Percentiles rank a stretch among this genome's conserved stretches.
Evolutionary conservation across 2,888 invertebrate species (phyloP).

Genomic region (Microctonus brassicae): DNA sequence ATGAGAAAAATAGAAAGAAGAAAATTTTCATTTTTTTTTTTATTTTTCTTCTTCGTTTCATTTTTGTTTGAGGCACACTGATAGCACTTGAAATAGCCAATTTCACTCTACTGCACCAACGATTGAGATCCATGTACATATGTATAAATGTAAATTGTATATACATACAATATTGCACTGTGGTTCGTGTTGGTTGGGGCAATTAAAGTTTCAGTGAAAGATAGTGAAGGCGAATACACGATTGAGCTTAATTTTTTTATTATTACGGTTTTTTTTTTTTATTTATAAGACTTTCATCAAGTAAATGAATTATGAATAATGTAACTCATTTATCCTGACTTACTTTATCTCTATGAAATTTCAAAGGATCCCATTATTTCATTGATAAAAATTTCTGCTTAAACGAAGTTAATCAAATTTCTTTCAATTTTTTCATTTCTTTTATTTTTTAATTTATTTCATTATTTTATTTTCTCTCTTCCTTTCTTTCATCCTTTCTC

Average conservation of each 20-base stretch:
- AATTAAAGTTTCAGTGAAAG: slow-evolving; percentile 8
- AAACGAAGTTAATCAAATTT: background rate
- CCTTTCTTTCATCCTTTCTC: background rate
- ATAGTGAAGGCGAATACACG: background rate
- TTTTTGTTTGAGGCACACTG: background rate
- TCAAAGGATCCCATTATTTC: background rate
- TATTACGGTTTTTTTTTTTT: background rate
- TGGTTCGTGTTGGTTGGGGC: background rate
- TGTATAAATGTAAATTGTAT: background rate
- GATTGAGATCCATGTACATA: background rate
- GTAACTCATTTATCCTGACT: background rate
- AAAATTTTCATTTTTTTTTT: background rate
- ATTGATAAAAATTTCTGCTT: background rate
- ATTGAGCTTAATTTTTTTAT: background rate
- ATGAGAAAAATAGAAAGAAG: background rate
- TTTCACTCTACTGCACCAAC: background rate
- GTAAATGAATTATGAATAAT: slow-evolving; percentile 4
- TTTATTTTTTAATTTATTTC: no score
- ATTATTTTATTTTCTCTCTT: background rate
- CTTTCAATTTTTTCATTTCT: no score
- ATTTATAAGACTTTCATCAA: background rate
- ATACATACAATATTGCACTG: background rate
- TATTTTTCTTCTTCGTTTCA: background rate
- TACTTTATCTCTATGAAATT: background rate
- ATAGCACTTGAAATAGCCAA: slow-evolving; percentile 8